Conservation (phyloP, 2,888 invertebrate genomes). For the Tromatobia lineatoria region DNA sequence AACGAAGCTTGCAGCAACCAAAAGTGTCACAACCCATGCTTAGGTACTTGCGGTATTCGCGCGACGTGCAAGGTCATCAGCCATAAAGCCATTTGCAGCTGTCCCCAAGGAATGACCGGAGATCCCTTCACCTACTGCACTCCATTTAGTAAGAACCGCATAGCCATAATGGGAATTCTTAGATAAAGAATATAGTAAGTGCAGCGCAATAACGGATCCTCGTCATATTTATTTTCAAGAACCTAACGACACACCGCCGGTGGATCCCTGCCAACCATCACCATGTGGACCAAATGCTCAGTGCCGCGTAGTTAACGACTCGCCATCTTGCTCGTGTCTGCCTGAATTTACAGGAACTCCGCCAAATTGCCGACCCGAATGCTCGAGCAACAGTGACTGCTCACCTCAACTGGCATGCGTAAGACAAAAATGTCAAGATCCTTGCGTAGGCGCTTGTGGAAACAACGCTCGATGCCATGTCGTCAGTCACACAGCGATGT, state of each 20-base stretch:
- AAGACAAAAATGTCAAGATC: conserved; percentile 81
- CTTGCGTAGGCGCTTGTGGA: conserved; percentile 83
- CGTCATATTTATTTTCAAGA: conserved; percentile 45
- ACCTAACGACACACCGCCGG: conserved; percentile 38
- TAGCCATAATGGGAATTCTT: neutral
- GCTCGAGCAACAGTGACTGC: conserved; percentile 85
- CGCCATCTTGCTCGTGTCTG: conserved; percentile 87
- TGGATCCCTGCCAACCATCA: conserved; percentile 86
- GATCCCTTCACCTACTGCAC: conserved; percentile 84
- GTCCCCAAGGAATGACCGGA: conserved; percentile 83
- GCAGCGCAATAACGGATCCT: neutral
- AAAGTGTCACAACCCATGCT: conserved; percentile 85
- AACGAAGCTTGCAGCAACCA: conserved; percentile 84
- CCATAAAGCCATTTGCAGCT: conserved; percentile 86
- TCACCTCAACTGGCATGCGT: conserved; percentile 84
- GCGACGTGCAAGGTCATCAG: conserved; percentile 86
- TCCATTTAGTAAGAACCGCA: conserved; percentile 68
- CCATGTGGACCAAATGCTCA: conserved; percentile 86
- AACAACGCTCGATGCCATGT: conserved; percentile 80
- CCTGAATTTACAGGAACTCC: conserved; percentile 85
- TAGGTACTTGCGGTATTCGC: conserved; percentile 86
- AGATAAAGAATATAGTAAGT: neutral
- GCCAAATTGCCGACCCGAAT: conserved; percentile 86
- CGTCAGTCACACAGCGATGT: conserved; percentile 82
- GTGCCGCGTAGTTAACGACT: conserved; percentile 85